Evolutionary conservation across 2,888 invertebrate genomes (phyloP).

Genomic region (Idaea straminata): DNA sequence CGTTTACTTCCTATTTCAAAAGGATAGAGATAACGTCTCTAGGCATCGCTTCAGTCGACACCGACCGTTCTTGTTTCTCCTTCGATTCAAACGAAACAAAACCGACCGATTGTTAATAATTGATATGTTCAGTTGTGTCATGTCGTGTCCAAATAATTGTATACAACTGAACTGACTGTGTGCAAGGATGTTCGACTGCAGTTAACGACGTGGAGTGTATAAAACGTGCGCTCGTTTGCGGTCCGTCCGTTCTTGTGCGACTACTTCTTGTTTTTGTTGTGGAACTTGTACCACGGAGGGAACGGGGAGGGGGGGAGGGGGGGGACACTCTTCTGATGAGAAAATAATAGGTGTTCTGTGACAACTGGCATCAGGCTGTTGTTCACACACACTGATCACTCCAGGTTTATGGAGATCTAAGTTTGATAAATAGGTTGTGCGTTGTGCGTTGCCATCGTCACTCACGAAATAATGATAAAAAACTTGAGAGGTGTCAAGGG

Average conservation of each 20-base stretch:
- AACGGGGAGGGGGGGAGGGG: constrained; percentile 1
- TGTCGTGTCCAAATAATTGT: no score
- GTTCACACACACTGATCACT: neutral
- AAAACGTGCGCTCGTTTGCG: constrained; percentile 2
- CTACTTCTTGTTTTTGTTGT: constrained; percentile 4
- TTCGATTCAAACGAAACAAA: neutral
- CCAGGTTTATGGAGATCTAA: no score
- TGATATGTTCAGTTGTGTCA: neutral
- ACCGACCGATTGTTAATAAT: neutral
- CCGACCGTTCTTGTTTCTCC: neutral
- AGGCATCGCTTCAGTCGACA: neutral
- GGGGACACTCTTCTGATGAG: neutral
- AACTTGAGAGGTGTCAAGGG: no score
- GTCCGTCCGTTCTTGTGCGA: neutral
- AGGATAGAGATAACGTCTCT: neutral
- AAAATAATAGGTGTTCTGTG: neutral
- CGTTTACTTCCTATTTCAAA: neutral
- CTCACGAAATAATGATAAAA: no score
- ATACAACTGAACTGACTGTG: neutral
- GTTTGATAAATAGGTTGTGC: no score
- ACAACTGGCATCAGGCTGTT: neutral
- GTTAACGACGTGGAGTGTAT: neutral
- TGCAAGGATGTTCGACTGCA: neutral
- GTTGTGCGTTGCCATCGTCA: no score
- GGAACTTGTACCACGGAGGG: neutral